phyloP scores from a whole-genome alignment of 2,888 invertebrate species.

The Sarcophaga rosellei region DNA sequence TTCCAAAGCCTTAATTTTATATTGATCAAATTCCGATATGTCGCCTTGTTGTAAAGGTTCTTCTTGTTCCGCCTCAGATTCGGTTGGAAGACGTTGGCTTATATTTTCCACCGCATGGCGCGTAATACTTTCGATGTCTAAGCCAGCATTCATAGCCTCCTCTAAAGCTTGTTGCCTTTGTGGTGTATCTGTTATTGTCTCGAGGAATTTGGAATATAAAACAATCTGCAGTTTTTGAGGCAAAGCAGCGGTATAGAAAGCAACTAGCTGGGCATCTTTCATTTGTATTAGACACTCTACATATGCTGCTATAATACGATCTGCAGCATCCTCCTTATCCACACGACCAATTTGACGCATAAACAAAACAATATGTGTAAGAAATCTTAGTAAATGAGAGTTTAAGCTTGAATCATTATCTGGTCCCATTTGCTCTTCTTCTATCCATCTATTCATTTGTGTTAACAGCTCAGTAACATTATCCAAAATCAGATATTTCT shows the following conservation, averaged over 20 bases:
- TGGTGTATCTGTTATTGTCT: slow-evolving; percentile 85
- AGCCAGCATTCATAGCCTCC: slow-evolving; percentile 87
- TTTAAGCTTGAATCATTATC: slow-evolving; percentile 73
- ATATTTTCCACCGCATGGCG: slow-evolving; percentile 92
- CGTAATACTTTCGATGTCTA: slow-evolving; percentile 93
- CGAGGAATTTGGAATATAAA: slow-evolving; percentile 88
- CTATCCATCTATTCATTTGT: slow-evolving; percentile 86
- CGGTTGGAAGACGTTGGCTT: slow-evolving; percentile 78
- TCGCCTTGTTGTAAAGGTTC: slow-evolving; percentile 80
- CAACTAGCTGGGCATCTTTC: slow-evolving; percentile 89
- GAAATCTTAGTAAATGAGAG: slow-evolving; percentile 85
- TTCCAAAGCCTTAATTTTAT: slow-evolving; percentile 90
- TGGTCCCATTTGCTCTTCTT: slow-evolving; percentile 76
- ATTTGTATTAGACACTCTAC: slow-evolving; percentile 87
- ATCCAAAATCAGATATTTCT: slow-evolving; percentile 92
- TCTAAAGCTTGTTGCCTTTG: slow-evolving; percentile 85
- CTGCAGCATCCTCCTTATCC: slow-evolving; percentile 87
- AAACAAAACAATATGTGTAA: slow-evolving; percentile 92
- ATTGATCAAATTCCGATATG: slow-evolving; percentile 86
- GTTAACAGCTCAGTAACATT: slow-evolving; percentile 88
- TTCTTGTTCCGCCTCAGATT: slow-evolving; percentile 74
- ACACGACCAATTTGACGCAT: slow-evolving; percentile 90
- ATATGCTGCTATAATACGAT: slow-evolving; percentile 89
- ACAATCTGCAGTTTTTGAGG: slow-evolving; percentile 84
- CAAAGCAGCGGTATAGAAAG: slow-evolving; percentile 92